Conservation (phyloP, 1,140 invertebrate genomes). For the Caerostris darwini region DNA sequence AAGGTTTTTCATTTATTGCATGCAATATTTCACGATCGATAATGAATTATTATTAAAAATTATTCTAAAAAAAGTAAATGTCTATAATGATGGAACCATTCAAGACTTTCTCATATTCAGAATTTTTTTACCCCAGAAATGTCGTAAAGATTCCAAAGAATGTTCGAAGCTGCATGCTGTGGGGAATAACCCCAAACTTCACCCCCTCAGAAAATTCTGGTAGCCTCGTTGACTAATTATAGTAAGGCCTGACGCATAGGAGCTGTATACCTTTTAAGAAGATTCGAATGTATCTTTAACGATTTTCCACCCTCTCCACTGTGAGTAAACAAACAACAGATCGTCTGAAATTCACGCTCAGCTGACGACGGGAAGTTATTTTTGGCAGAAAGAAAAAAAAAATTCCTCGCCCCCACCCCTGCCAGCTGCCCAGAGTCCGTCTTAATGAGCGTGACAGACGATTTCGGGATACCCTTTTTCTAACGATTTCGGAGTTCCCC, state of each 20-base stretch:
- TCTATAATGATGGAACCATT: too few relatives aligned
- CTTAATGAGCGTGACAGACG: slow-evolving; percentile 46
- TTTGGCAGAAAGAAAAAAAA: slow-evolving; percentile 1
- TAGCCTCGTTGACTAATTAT: slow-evolving; percentile 13
- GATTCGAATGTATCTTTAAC: slow-evolving; percentile 22
- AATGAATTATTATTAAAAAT: too few relatives aligned
- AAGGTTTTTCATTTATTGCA: too few relatives aligned
- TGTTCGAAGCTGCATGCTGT: background rate
- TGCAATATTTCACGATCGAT: too few relatives aligned
- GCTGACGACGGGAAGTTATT: slow-evolving; percentile 30
- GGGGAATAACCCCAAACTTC: background rate
- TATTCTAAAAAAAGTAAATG: too few relatives aligned
- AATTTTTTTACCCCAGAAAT: too few relatives aligned
- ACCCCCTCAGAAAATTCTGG: background rate
- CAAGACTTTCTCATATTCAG: too few relatives aligned
- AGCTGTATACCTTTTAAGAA: background rate
- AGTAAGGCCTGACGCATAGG: background rate
- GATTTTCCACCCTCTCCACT: slow-evolving; percentile 11
- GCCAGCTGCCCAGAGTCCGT: slow-evolving; percentile 49
- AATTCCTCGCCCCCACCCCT: background rate
- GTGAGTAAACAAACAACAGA: slow-evolving; percentile 32
- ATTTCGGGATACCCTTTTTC: slow-evolving; percentile 40
- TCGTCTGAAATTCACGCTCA: slow-evolving; percentile 19
- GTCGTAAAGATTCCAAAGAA: too few relatives aligned
- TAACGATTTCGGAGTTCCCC: background rate